Conservation (phyloP, 1,140 invertebrate genomes). For the Ptiloglossa arizonensis region DNA sequence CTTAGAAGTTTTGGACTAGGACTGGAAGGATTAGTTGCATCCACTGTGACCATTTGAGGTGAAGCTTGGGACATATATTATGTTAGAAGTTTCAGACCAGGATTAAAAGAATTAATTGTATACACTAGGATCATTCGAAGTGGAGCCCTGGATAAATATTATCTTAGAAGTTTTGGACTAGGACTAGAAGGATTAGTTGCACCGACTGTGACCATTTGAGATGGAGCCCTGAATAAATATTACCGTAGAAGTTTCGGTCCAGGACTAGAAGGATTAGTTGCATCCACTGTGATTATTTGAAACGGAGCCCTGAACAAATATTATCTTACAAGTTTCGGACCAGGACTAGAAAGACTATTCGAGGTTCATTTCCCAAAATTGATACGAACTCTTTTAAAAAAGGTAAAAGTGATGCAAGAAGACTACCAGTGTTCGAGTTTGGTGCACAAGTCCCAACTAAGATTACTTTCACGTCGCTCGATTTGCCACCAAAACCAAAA, state of each 20-base stretch:
- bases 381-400: constrained; percentile 77
- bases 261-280: too few relatives aligned
- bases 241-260: too few relatives aligned
- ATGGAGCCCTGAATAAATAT: too few relatives aligned
- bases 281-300: constrained; percentile 77
- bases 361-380: constrained; percentile 79
- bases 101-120: too few relatives aligned
- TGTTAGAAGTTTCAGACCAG: too few relatives aligned
- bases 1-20: constrained; percentile 78
- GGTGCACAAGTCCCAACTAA: constrained; percentile 79
- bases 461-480: constrained; percentile 76
- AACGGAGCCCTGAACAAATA: too few relatives aligned
- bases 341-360: too few relatives aligned
- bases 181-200: constrained; percentile 80
- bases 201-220: too few relatives aligned
- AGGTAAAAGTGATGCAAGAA: constrained; percentile 75
- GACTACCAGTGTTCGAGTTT: constrained; percentile 73
- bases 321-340: too few relatives aligned
- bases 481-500: constrained; percentile 82
- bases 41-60: constrained; percentile 76
- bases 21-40: constrained; percentile 80
- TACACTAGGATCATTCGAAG: too few relatives aligned
- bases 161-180: constrained; percentile 77
- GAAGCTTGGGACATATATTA: too few relatives aligned
- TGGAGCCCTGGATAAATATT: too few relatives aligned